These are phyloP conservation scores for Motacilla tschutschensis DNA, from an alignment of 2,113 vertebrate species.

Conservation along the genomic window DNA sequence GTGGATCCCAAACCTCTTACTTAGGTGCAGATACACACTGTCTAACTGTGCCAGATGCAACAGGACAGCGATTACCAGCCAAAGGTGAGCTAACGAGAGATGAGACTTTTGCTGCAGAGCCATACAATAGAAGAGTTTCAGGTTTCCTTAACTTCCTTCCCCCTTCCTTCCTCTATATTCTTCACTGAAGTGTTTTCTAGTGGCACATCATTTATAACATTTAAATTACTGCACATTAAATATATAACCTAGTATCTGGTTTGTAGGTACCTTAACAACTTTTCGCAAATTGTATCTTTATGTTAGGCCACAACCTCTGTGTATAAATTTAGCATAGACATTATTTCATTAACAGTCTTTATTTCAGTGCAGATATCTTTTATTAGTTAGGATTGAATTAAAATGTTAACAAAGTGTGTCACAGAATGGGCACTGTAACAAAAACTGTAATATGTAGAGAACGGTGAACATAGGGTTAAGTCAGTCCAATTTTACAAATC, in stretches of 20 bases:
- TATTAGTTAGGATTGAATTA: neutral
- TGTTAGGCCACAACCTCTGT: neutral
- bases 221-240: neutral
- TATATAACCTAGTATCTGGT: neutral
- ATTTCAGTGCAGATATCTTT: neutral
- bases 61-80: slow-evolving; percentile 18
- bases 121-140: neutral
- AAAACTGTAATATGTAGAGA: neutral
- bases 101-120: neutral
- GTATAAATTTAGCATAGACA: neutral
- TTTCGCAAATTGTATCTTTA: neutral
- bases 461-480: neutral
- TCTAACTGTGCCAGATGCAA: slow-evolving; percentile 20
- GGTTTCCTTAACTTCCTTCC: neutral
- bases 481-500: neutral
- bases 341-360: neutral
- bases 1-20: slow-evolving; percentile 38
- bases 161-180: neutral
- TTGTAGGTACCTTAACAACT: neutral
- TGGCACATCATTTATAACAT: neutral
- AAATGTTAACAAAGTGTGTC: neutral
- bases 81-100: slow-evolving; percentile 63
- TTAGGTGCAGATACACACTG: slow-evolving; percentile 35
- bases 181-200: neutral
- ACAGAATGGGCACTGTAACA: neutral